Evolutionary conservation across 2,888 invertebrate genomes (phyloP), one percentile per base, ranked within the genome.

Genomic region (Acleris laterana): DNA sequence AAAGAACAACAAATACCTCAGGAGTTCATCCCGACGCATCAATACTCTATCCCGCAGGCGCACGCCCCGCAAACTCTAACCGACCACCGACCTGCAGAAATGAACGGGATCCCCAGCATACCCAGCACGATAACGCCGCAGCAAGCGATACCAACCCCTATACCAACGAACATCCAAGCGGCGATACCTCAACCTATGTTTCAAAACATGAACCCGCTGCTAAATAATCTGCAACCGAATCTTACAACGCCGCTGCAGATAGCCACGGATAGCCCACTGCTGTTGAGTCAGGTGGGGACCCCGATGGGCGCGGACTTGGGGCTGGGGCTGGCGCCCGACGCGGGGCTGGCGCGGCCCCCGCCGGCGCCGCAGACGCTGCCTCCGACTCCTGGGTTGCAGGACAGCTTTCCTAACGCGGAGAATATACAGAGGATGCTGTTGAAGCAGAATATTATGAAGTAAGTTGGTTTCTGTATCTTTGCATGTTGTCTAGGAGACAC

Each of bases 371-470:
- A 80, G 50, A 75, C 76, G 2, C 63, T 83, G 65, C 84, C 85
- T 16, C 83, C 87, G 2, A 84, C 83, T 3, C 87, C 90, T 1
- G 80, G 71, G 7, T 72, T 75, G 11, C 73, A 63, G 0, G 86
- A 86, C 16, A 63, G 79, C 9, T 51, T 85, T 76, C 84, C 88
- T 19, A 90, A 89, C 68, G 83, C 89, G 1, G 93, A 93, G 71
- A 93, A 92, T 70, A 88, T 93, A 50, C 92, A 93, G 75, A 80
- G 93, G 77, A 93, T 93, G 93, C 74, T 93, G 72, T 75, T 93
- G 62, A 93, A 93, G 62, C 93, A 93, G 76, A 93, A 93, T 74
- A 91, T 93, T 70, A 91, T 92, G 81, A 93, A 90, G 93, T 93
- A 42, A 88, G 90, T 83, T 7, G 61, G 38, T 13, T 32, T 11